Evolutionary conservation across 2,888 invertebrate genomes (phyloP), one percentile per base, ranked within the genome.

Genomic region (Conchocele bisecta): DNA sequence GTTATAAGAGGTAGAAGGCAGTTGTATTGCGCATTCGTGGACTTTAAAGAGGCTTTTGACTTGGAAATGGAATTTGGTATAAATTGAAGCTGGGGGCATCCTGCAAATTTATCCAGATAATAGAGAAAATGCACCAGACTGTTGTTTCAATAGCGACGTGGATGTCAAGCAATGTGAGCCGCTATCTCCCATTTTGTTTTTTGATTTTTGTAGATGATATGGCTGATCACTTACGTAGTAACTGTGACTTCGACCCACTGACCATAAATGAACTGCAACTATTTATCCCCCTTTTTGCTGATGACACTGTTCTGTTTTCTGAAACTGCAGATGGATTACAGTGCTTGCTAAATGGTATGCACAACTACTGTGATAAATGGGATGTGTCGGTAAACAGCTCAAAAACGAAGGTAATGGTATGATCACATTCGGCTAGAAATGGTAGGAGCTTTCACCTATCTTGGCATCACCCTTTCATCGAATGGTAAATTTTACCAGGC

Each of bases 11-110:
- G 53, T 13, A 57, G 42, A 24, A n/a, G 13, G 13, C 50, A 66
- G 26, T 31, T 39, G n/a, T 51, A 24, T 58, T 41, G 51, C n/a
- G 48, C 65, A 17, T 46, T 57, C 31, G 50, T 65, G 2, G 56
- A 65, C 39, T 65, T 65, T 37, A 20, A 31, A 22, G 50, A 65
- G 31, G 48, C 65, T 2, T 57, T 65, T n/a, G 65, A 65, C 41
- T 42, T 48, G 9, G 57, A 35, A 39, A 48, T 26, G 58, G 50
- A 13, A 31, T 58, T 33, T 39, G 26, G 42, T 41, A 39, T 15
- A 66, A 66, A 44, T 26, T 66, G 17, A 39, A 17, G 9, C n/a
- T n/a, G n/a, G 58, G 58, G 17, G 42, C 41, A 3, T 50, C 31
- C n/a, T 20, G 26, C 17, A 66, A 66, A 42, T 51, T 66, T 58